Base-by-base conservation (phyloP, 2,797 vertebrate species). In the Lagocephalus sceleratus region DNA sequence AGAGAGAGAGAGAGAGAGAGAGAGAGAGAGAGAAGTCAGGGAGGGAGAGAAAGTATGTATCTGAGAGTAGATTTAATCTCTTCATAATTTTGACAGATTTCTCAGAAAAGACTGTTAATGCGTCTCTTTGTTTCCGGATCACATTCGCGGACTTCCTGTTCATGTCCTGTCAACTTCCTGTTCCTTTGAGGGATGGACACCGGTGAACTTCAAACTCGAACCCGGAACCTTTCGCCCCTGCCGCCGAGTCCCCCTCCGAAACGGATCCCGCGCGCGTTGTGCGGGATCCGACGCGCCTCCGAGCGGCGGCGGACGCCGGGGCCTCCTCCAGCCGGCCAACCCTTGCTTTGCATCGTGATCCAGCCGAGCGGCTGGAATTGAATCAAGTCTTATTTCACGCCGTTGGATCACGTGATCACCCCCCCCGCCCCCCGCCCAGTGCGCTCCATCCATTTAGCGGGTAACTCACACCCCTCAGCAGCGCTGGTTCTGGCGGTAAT, bases 401-500 rank as follows among this genome's bases (percentile, higher is more conserved):
- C 47, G 53, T 46, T 38, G 38, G 68, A 67, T 29, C 26, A 29
- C 5, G 73, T 76, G 65, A 68, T 51, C 58, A 39, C 54, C 54
- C 9, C 35, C 57, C 32, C 54, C 38, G 1, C n/a, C 47, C 54
- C 12, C 9, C 44, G 16, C 43, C 43, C 69, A n/a, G n/a, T n/a
- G n/a, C n/a, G n/a, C 66, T 66, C 53, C 68, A 68, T 79, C 71
- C 64, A 76, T 78, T 78, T 73, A 57, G 62, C 63, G 25, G 15
- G 66, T 78, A 73, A 79, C 82, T 76, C 62, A 66, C 67, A 77
- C 73, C 73, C 60, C 78, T 66, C 71, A 46, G 71, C 46, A 56
- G 63, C 74, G 65, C 71, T 73, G 77, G 75, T 84, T 83, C 74
- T 7, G 19, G 58, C 58, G 15, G 52, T 85, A 84, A 85, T 84